Conservation (phyloP, 2,797 vertebrate genomes). For the Neopelma chrysocephalum region DNA sequence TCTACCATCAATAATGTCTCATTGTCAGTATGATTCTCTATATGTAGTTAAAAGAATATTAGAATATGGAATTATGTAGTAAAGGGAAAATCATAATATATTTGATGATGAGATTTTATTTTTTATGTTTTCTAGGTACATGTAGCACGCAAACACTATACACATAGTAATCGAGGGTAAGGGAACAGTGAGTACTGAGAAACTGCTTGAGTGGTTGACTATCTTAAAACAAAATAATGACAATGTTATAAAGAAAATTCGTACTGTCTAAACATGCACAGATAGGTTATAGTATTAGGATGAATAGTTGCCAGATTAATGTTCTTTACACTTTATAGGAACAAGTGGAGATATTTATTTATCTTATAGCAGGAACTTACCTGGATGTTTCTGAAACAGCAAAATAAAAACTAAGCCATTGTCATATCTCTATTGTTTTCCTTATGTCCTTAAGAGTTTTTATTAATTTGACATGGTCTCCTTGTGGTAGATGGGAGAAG, state of each 20-base stretch:
- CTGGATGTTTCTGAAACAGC: background rate
- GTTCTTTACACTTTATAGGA: background rate
- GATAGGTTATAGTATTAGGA: background rate
- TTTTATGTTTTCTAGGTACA: background rate
- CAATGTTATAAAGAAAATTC: background rate
- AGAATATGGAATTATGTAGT: background rate
- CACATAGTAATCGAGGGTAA: background rate
- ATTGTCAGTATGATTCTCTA: background rate
- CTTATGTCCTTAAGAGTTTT: background rate
- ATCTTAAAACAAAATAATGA: background rate
- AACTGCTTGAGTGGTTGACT: background rate
- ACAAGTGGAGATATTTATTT: background rate
- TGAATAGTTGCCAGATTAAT: background rate
- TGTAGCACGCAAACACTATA: background rate
- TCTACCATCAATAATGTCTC: background rate
- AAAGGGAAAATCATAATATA: background rate
- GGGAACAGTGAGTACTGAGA: background rate
- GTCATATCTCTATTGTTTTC: background rate
- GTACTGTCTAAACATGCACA: background rate
- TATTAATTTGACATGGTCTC: background rate
- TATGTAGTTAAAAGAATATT: background rate
- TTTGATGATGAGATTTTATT: background rate
- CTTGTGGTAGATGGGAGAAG: background rate
- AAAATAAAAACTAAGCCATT: background rate
- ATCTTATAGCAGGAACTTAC: background rate